phyloP scores from a whole-genome alignment of 2,797 vertebrate species.

The Florisuga fusca region DNA sequence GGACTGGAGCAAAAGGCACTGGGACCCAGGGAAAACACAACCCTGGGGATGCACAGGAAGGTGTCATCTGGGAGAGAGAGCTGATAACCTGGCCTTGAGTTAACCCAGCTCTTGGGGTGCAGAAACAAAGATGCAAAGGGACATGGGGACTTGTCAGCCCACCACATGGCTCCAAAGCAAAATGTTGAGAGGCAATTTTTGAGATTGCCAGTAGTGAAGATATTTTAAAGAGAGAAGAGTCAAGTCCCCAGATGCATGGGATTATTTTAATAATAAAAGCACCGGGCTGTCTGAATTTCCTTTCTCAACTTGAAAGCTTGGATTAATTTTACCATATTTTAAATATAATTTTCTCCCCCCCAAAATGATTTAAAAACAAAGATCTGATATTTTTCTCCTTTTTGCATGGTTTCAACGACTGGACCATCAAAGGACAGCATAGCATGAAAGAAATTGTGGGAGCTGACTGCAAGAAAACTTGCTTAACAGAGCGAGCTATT shows the following conservation, averaged over 20 bases:
- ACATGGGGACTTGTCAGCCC: neutral
- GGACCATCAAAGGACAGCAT: neutral
- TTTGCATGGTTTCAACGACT: neutral
- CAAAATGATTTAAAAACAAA: neutral
- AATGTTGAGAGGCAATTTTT: neutral
- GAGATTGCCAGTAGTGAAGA: neutral
- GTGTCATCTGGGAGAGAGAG: neutral
- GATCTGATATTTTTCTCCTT: neutral
- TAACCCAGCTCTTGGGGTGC: neutral
- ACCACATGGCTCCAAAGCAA: neutral
- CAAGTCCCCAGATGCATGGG: fast-evolving
- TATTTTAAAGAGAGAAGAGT: neutral
- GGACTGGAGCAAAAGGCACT: neutral
- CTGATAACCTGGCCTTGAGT: neutral
- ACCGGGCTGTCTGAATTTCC: neutral
- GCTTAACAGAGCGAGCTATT: neutral
- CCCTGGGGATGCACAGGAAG: neutral
- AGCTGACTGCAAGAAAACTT: neutral
- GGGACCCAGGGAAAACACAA: neutral
- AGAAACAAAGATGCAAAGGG: neutral
- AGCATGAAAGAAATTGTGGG: neutral
- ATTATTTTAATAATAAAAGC: neutral
- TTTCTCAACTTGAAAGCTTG: neutral
- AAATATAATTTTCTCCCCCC: neutral
- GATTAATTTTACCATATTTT: neutral